Percentiles rank a stretch among this genome's conserved stretches.
These are phyloP conservation scores for Molossus alvarezi DNA, from an alignment of 2,797 vertebrate genomes.

Conservation along the genomic window DNA sequence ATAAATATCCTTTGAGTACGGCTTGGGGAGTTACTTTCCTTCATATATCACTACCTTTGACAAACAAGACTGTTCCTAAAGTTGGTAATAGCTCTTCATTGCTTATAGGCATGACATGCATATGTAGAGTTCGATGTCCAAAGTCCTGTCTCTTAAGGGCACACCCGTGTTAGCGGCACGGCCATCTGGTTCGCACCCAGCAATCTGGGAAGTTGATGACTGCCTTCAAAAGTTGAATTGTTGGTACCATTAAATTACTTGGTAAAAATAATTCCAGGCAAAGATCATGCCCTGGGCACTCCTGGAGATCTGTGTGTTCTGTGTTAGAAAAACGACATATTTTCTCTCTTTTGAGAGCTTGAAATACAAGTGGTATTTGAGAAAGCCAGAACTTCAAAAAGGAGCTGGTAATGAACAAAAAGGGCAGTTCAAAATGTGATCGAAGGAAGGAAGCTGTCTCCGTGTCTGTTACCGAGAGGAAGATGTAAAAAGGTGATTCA, in stretches of 20 bases:
- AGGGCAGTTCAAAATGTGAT: not conserved
- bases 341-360: not conserved
- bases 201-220: not conserved
- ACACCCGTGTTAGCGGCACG: not conserved
- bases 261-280: not conserved
- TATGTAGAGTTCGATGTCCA: not conserved
- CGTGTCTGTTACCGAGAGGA: not conserved
- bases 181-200: not conserved
- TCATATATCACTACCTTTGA: slow-evolving; percentile 2
- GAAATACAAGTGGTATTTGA: not conserved
- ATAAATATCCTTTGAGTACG: slow-evolving; percentile 38
- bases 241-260: not conserved
- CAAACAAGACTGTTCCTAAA: not conserved
- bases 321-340: not conserved
- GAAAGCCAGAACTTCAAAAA: not conserved
- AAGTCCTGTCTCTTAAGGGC: not conserved
- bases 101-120: not conserved
- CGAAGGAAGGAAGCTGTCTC: not conserved
- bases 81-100: not conserved
- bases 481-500: not conserved
- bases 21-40: not conserved
- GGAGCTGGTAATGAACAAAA: not conserved
- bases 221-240: not conserved
- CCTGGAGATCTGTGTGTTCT: not conserved
- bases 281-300: not conserved